phyloP scores from a whole-genome alignment of 1,140 invertebrate genomes.

The Rhagoletis pomonella region DNA sequence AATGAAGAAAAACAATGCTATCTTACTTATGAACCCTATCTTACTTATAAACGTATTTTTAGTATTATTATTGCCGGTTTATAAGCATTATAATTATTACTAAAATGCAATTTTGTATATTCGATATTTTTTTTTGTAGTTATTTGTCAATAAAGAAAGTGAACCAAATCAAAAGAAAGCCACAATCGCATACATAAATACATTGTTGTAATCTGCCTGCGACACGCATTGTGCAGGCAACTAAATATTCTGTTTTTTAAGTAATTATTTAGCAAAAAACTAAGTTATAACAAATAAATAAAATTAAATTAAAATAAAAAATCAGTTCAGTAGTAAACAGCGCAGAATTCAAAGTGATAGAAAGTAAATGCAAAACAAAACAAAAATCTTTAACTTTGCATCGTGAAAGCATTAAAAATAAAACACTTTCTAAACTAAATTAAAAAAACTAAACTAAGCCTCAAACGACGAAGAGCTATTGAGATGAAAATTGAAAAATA shows the following conservation, averaged over 20 bases:
- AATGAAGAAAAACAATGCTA: not conserved
- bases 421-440: constrained; percentile 23
- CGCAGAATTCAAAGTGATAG: not conserved
- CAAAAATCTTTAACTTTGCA: not conserved
- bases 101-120: constrained; percentile 1
- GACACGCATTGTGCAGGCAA: not conserved
- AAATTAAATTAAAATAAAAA: not conserved
- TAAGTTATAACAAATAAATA: not conserved
- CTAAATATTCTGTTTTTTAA: not conserved
- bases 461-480: constrained; percentile 26
- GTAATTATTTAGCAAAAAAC: not conserved
- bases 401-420: not conserved
- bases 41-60: too few relatives aligned
- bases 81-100: not conserved
- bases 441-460: constrained; percentile 6
- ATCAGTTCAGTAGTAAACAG: not conserved
- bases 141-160: not conserved
- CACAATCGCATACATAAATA: not conserved
- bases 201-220: not conserved
- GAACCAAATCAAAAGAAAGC: not conserved
- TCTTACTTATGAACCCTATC: too few relatives aligned
- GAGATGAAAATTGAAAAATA: not conserved
- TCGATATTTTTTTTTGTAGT: not conserved
- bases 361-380: not conserved
- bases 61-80: not conserved